A percentile compares a stretch with the other conserved stretches of the same genome.
phyloP scores from a whole-genome alignment of 2,888 invertebrate genomes.

The Drosophila dives region DNA sequence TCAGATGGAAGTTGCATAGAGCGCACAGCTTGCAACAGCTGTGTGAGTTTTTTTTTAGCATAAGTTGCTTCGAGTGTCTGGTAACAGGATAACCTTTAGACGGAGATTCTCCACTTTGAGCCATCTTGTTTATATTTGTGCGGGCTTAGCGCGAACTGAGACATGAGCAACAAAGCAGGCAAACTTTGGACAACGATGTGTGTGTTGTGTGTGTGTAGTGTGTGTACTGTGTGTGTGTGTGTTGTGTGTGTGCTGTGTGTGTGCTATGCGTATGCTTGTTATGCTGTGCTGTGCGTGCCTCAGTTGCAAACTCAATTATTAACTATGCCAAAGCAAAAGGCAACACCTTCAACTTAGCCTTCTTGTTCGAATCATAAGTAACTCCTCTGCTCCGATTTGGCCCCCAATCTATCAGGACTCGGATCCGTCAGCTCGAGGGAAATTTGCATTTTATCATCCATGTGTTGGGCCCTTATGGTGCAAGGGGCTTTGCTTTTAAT shows the following conservation, averaged over 20 bases:
- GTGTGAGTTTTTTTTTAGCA: neutral
- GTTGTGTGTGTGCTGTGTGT: slow-evolving; percentile 16
- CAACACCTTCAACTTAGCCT: slow-evolving; percentile 67
- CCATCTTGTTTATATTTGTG: slow-evolving; percentile 25
- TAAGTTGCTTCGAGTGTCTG: neutral
- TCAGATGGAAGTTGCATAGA: neutral
- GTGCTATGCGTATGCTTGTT: slow-evolving; percentile 15
- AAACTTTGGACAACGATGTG: slow-evolving; percentile 5
- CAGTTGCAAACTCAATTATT: slow-evolving; percentile 77
- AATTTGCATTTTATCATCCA: slow-evolving; percentile 79
- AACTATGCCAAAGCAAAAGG: slow-evolving; percentile 65
- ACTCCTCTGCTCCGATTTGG: slow-evolving; percentile 21
- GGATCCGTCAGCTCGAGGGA: slow-evolving; percentile 63
- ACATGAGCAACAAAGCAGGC: slow-evolving; percentile 54
- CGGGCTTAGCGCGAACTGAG: slow-evolving; percentile 50
- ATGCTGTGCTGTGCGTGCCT: slow-evolving; percentile 66
- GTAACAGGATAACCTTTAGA: slow-evolving; percentile 4
- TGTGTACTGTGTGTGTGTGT: slow-evolving; percentile 4
- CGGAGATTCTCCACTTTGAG: neutral
- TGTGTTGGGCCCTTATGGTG: slow-evolving; percentile 53
- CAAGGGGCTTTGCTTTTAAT: slow-evolving; percentile 74
- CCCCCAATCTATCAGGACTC: neutral
- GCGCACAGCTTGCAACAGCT: neutral
- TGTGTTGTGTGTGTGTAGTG: slow-evolving; percentile 7
- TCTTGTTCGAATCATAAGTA: slow-evolving; percentile 47